Percentiles rank a stretch among this genome's conserved stretches.
phyloP scores from a whole-genome alignment of 2,113 vertebrate genomes.

The Archilochus colubris region DNA sequence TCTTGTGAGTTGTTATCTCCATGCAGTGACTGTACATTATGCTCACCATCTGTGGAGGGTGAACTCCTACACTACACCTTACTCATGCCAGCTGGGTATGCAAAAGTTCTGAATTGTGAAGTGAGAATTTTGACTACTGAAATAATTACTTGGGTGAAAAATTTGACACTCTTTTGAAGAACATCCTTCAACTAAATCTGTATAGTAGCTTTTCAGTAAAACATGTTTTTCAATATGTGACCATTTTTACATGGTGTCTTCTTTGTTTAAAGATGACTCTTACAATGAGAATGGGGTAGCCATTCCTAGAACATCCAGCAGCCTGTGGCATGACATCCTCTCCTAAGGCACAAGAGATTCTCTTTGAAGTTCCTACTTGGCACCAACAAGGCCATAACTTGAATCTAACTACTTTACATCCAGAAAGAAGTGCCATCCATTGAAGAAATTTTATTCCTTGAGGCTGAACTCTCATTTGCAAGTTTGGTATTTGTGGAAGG shows the following conservation, averaged over 20 bases:
- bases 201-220: background rate
- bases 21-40: background rate
- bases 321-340: background rate
- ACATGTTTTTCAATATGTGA: background rate
- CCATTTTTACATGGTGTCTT: background rate
- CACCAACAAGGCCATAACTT: background rate
- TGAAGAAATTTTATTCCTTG: background rate
- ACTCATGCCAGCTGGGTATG: background rate
- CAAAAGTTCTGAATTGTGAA: background rate
- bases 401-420: background rate
- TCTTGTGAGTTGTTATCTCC: background rate
- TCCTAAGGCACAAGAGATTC: background rate
- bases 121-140: background rate
- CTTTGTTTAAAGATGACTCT: background rate
- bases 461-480: background rate
- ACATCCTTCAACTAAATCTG: background rate
- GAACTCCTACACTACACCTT: background rate
- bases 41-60: constrained; percentile 29
- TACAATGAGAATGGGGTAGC: background rate
- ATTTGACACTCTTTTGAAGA: background rate
- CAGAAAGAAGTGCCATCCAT: background rate
- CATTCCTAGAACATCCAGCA: background rate
- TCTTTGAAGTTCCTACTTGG: background rate
- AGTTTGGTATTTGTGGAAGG: background rate
- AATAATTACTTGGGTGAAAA: constrained; percentile 10